These are phyloP conservation scores for Taenaris catops DNA, from an alignment of 2,888 invertebrate species.

Conservation along the genomic window DNA sequence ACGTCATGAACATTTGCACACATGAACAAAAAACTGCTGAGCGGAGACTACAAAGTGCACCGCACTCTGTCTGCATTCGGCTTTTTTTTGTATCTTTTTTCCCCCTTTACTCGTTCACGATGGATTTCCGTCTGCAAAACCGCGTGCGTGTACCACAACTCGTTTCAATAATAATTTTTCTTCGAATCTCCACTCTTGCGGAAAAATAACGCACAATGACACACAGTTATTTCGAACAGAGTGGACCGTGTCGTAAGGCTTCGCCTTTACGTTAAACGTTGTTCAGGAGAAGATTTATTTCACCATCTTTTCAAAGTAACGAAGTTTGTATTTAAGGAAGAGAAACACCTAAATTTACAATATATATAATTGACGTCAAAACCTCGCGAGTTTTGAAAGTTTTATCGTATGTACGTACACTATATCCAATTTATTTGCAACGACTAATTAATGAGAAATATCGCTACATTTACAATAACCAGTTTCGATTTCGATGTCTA, in stretches of 20 bases:
- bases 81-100: constrained; percentile 26
- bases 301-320: too few relatives aligned
- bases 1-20: constrained; percentile 26
- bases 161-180: constrained; percentile 30
- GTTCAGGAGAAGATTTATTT: too few relatives aligned
- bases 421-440: too few relatives aligned
- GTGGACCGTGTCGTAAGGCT: constrained; percentile 1
- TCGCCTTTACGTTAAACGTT: too few relatives aligned
- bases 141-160: constrained; percentile 23
- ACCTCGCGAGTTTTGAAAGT: too few relatives aligned
- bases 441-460: too few relatives aligned
- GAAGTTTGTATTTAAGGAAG: too few relatives aligned
- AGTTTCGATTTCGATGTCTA: too few relatives aligned
- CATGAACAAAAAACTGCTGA: constrained; percentile 22
- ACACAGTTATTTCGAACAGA: constrained; percentile 16
- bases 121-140: constrained; percentile 31
- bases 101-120: constrained; percentile 21
- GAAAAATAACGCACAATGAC: constrained; percentile 25
- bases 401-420: too few relatives aligned
- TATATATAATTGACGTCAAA: too few relatives aligned
- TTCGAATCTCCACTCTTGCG: constrained; percentile 24
- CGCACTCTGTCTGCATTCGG: constrained; percentile 27
- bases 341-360: too few relatives aligned
- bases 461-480: too few relatives aligned
- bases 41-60: constrained; percentile 32